phyloP scores from a whole-genome alignment of 1,140 invertebrate species.

The Plutomurus gul region DNA sequence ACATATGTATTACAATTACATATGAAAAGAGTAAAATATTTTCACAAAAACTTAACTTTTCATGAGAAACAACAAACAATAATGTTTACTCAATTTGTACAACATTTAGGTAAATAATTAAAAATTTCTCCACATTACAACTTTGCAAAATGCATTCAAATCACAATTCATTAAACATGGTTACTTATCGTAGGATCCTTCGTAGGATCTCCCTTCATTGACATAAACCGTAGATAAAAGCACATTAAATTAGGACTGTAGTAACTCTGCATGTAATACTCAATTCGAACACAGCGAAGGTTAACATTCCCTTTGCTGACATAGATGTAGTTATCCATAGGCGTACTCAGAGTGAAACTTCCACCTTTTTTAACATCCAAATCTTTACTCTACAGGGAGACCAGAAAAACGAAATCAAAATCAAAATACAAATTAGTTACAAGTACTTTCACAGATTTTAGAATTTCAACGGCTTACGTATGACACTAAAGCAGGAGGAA shows the following conservation, averaged over 20 bases:
- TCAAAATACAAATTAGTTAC: no score
- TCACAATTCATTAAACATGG: neutral
- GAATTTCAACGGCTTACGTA: no score
- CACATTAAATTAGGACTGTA: constrained; percentile 18
- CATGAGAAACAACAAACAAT: no score
- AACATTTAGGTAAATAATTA: no score
- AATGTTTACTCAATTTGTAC: no score
- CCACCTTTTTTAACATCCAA: constrained; percentile 24
- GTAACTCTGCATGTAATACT: constrained; percentile 20
- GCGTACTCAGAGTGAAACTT: constrained; percentile 1
- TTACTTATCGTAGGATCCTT: no score
- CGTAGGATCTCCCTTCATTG: neutral
- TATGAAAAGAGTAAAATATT: no score
- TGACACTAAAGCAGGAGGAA: neutral
- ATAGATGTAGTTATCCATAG: constrained; percentile 33
- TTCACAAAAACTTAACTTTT: no score
- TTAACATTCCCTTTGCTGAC: neutral
- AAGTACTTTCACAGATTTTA: no score
- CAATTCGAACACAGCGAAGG: neutral
- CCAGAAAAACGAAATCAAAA: no score
- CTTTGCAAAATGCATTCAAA: neutral
- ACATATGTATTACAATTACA: no score
- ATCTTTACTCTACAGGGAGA: constrained; percentile 10
- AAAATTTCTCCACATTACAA: no score
- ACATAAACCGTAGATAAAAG: constrained; percentile 10